Percentiles rank a stretch among this genome's conserved stretches.
Conservation (phyloP, 2,113 vertebrate genomes). For the Corythoichthys haematopterus region DNA sequence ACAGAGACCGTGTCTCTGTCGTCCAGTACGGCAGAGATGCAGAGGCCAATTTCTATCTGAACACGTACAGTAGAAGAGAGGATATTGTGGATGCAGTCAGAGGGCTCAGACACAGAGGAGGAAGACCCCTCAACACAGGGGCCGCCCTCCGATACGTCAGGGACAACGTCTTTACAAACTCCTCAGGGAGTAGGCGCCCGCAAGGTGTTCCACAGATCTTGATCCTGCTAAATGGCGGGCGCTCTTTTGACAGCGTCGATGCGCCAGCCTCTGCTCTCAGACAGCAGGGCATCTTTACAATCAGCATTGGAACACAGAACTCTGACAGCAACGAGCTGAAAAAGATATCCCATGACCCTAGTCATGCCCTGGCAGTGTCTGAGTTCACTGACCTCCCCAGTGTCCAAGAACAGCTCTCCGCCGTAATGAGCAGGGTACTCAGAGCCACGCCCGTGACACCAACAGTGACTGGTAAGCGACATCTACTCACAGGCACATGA, state of each 20-base stretch:
- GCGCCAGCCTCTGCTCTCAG: conserved; percentile 38
- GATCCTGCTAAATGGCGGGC: conserved; percentile 43
- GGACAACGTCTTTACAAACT: conserved; percentile 67
- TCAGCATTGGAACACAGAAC: conserved; percentile 31
- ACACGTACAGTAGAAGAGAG: conserved; percentile 26
- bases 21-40: conserved; percentile 54
- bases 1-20: conserved; percentile 49
- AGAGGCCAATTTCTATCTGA: conserved; percentile 47
- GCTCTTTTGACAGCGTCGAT: conserved; percentile 44
- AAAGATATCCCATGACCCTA: conserved; percentile 25
- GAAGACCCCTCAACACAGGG: too few species aligned
- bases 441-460: conserved; percentile 10
- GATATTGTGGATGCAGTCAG: conserved; percentile 9
- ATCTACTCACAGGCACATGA: neutral
- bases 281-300: conserved; percentile 34
- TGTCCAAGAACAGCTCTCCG: conserved; percentile 25
- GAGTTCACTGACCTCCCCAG: conserved; percentile 64
- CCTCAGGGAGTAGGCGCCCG: conserved; percentile 73
- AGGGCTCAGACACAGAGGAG: too few species aligned
- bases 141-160: conserved; percentile 39
- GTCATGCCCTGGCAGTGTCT: conserved; percentile 15
- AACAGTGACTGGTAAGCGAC: conserved; percentile 13
- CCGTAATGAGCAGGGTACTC: conserved; percentile 24
- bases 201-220: conserved; percentile 74
- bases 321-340: conserved; percentile 51